Conservation (phyloP, 1,140 invertebrate genomes). For the Bombus consobrinus region DNA sequence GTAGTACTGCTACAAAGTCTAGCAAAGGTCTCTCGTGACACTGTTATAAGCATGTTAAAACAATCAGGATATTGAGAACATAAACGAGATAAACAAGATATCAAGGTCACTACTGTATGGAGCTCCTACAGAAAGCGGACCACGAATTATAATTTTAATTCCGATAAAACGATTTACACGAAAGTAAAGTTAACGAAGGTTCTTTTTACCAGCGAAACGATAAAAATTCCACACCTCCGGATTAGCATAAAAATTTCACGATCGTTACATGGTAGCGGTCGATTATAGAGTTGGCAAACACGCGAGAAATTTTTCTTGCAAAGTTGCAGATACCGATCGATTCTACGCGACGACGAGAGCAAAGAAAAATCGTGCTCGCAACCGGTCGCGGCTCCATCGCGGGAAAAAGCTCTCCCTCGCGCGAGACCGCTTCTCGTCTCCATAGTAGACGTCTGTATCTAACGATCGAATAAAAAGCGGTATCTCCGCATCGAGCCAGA, state of each 20-base stretch:
- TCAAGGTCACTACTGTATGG: too few relatives aligned
- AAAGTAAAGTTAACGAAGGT: too few relatives aligned
- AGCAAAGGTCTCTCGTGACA: too few relatives aligned
- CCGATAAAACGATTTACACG: background rate
- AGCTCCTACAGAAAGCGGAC: too few relatives aligned
- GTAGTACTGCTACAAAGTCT: too few relatives aligned
- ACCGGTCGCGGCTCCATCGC: slow-evolving; percentile 62
- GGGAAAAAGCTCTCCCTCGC: slow-evolving; percentile 51
- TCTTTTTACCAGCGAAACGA: too few relatives aligned
- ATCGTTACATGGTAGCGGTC: background rate
- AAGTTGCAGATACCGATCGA: background rate
- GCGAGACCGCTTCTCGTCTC: slow-evolving; percentile 55
- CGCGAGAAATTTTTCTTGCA: slow-evolving; percentile 45
- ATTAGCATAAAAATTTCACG: background rate
- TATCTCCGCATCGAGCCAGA: slow-evolving; percentile 65
- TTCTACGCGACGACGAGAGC: background rate
- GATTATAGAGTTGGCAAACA: background rate
- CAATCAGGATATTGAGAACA: too few relatives aligned
- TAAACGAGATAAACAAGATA: too few relatives aligned
- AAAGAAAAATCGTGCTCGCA: slow-evolving; percentile 49
- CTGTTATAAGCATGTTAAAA: too few relatives aligned
- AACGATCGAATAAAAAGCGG: slow-evolving; percentile 61
- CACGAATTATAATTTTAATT: background rate
- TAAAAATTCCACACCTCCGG: background rate
- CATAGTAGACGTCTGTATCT: slow-evolving; percentile 62